Conservation (phyloP, 2,113 vertebrate species). For the Aphyosemion australe region DNA sequence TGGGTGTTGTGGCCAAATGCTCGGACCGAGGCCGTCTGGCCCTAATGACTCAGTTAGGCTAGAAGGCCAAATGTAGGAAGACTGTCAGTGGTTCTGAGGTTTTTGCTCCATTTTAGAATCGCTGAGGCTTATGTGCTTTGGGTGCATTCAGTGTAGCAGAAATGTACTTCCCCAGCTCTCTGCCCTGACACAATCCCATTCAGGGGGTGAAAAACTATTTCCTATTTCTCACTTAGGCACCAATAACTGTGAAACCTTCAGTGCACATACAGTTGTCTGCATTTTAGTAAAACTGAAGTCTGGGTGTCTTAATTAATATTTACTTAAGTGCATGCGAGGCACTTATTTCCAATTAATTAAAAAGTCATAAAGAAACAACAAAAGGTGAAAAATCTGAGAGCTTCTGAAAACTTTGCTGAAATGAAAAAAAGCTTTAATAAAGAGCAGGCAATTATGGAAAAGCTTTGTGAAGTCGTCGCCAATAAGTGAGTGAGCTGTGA, state of each 20-base stretch:
- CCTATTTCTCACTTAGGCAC: not conserved
- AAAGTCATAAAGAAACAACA: not conserved
- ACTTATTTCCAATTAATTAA: not conserved
- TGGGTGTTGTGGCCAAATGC: not conserved
- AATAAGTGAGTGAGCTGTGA: slow-evolving; percentile 3
- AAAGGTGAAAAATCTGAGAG: not conserved
- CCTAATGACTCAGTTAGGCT: not conserved
- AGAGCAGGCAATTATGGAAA: not conserved
- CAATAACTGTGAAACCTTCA: not conserved
- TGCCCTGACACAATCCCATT: not conserved
- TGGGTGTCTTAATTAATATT: no score
- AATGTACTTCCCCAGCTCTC: not conserved
- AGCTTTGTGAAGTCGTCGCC: not conserved
- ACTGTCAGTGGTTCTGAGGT: not conserved
- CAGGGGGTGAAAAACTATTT: not conserved
- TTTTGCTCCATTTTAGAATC: not conserved
- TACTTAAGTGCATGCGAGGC: not conserved
- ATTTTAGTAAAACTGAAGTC: not conserved
- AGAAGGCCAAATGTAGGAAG: not conserved
- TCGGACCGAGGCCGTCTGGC: not conserved
- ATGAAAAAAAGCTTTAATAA: not conserved
- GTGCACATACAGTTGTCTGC: not conserved
- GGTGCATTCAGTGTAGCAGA: not conserved
- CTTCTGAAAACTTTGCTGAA: not conserved
- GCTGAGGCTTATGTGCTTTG: not conserved